Evolutionary conservation across 2,888 invertebrate genomes (phyloP).

Genomic region (Congeria kusceri): DNA sequence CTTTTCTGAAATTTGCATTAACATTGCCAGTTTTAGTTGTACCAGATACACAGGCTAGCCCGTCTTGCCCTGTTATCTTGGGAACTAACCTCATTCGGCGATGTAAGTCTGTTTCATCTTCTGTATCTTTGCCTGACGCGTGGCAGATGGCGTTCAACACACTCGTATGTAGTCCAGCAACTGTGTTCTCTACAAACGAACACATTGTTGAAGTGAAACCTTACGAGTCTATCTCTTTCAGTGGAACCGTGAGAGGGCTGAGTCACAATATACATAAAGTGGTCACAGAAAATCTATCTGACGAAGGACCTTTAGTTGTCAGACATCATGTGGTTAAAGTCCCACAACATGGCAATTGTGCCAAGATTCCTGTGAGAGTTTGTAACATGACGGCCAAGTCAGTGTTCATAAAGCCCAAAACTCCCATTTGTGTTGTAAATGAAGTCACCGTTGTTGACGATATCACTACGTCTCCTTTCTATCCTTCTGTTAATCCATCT

Average conservation of each 20-base stretch:
- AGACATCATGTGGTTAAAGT: constrained; percentile 28
- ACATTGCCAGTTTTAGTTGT: constrained; percentile 11
- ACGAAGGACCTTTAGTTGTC: constrained; percentile 5
- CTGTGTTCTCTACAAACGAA: constrained; percentile 21
- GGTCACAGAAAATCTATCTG: constrained; percentile 4
- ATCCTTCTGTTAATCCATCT: neutral
- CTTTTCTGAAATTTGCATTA: neutral
- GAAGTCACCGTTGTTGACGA: constrained; percentile 23
- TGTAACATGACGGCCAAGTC: constrained; percentile 21
- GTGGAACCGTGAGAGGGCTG: constrained; percentile 8
- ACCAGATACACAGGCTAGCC: constrained; percentile 16
- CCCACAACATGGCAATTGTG: constrained; percentile 4
- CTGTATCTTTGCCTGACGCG: neutral
- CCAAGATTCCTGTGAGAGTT: constrained; percentile 24
- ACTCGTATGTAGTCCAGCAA: neutral
- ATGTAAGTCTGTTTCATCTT: neutral
- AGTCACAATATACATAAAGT: constrained; percentile 8
- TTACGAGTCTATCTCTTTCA: constrained; percentile 7
- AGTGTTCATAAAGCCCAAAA: constrained; percentile 18
- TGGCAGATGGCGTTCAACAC: constrained; percentile 15
- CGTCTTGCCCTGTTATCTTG: constrained; percentile 11
- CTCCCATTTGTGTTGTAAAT: constrained; percentile 15
- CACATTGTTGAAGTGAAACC: constrained; percentile 5
- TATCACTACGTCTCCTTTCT: neutral
- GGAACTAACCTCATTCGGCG: constrained; percentile 26